A percentile compares a stretch with the other conserved stretches of the same genome.
Evolutionary conservation across 2,797 vertebrate genomes (phyloP).

Genomic region (Streptopelia turtur): DNA sequence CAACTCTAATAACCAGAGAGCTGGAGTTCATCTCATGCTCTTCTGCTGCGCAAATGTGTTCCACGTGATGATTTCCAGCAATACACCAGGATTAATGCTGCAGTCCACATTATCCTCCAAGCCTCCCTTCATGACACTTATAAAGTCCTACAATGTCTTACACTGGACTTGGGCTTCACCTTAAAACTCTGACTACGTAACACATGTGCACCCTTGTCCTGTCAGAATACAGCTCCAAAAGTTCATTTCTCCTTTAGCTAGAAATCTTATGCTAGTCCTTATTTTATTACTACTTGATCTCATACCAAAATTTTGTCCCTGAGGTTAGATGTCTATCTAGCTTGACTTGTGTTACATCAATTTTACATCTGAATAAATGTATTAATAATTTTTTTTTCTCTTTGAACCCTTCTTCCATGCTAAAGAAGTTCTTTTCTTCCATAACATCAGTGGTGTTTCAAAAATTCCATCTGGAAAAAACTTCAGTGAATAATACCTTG

Average conservation of each 20-base stretch:
- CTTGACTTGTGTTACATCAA: neutral
- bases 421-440: neutral
- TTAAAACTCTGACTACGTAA: neutral
- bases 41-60: neutral
- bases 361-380: neutral
- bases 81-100: neutral
- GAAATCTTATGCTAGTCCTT: neutral
- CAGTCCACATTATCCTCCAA: neutral
- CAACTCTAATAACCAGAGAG: neutral
- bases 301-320: neutral
- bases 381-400: neutral
- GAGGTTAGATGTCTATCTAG: neutral
- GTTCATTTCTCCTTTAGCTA: neutral
- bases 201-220: accelerated
- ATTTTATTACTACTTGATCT: neutral
- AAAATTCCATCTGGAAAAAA: neutral
- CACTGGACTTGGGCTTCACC: neutral
- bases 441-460: neutral
- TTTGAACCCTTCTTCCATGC: neutral
- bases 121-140: neutral
- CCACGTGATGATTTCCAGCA: neutral
- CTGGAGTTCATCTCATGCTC: neutral
- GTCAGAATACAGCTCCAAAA: neutral
- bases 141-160: neutral
- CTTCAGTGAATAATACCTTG: neutral